Evolutionary conservation across 2,113 vertebrate genomes (phyloP).

Genomic region (Apistogramma diplotaenia): DNA sequence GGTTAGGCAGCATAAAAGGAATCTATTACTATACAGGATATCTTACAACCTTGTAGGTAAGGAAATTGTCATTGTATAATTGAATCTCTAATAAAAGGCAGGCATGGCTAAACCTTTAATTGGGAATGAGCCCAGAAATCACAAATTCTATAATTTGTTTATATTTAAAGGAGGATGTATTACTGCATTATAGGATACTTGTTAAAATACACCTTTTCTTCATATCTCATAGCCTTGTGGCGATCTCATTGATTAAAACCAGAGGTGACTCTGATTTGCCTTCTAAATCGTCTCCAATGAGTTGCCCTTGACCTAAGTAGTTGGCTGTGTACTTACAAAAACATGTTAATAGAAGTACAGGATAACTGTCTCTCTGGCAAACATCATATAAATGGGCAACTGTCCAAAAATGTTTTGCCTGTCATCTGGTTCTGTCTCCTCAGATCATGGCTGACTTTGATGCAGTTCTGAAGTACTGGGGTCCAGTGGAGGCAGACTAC

Average conservation of each 20-base stretch:
- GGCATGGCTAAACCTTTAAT: neutral
- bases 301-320: neutral
- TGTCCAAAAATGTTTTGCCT: neutral
- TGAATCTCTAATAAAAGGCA: neutral
- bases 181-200: neutral
- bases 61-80: neutral
- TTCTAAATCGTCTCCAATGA: neutral
- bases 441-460: slow-evolving; percentile 74
- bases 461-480: slow-evolving; percentile 68
- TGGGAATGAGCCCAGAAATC: neutral
- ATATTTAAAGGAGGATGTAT: no score
- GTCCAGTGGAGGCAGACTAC: slow-evolving; percentile 65
- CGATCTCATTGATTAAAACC: neutral
- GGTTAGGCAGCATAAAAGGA: slow-evolving; percentile 17
- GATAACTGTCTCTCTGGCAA: neutral
- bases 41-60: slow-evolving; percentile 41
- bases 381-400: neutral
- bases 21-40: slow-evolving; percentile 17
- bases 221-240: neutral
- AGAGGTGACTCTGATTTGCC: neutral
- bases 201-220: neutral
- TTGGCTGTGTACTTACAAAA: no score
- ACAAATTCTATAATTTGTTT: no score
- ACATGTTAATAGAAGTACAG: no score
- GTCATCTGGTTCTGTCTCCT: neutral